These are phyloP conservation scores for Spodoptera litura DNA, from an alignment of 1,140 invertebrate species.

Conservation along the genomic window DNA sequence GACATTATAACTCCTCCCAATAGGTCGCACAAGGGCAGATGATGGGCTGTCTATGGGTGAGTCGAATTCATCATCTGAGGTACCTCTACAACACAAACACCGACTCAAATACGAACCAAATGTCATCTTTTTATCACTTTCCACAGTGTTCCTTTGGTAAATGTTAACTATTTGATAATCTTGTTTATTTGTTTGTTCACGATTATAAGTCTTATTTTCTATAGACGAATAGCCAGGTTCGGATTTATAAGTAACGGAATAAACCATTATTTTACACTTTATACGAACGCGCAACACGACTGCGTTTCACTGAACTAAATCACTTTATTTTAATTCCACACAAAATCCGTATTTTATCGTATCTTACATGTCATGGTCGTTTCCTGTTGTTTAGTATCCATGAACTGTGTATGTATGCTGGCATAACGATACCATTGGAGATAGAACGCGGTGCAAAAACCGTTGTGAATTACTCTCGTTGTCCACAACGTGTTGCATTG, in stretches of 20 bases:
- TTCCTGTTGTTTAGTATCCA: constrained; percentile 70
- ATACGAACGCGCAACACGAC: constrained; percentile 56
- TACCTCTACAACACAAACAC: constrained; percentile 66
- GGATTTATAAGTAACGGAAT: constrained; percentile 54
- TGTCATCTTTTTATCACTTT: constrained; percentile 54
- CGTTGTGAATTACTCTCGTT: constrained; percentile 12
- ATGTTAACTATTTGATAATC: constrained; percentile 69
- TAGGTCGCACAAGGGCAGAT: constrained; percentile 68
- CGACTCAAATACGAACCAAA: constrained; percentile 58
- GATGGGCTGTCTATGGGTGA: constrained; percentile 64
- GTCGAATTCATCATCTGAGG: constrained; percentile 55
- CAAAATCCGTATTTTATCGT: constrained; percentile 77
- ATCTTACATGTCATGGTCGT: constrained; percentile 69
- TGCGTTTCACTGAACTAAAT: constrained; percentile 49
- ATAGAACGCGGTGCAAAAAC: constrained; percentile 54
- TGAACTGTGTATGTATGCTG: constrained; percentile 45
- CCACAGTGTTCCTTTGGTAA: constrained; percentile 59
- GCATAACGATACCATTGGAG: constrained; percentile 58
- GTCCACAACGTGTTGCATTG: constrained; percentile 14
- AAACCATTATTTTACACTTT: constrained; percentile 61
- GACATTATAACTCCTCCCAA: constrained; percentile 71
- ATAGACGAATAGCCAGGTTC: constrained; percentile 65
- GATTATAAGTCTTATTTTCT: constrained; percentile 56
- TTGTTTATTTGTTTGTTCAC: constrained; percentile 47
- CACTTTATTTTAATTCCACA: constrained; percentile 61